A percentile compares a stretch with the other conserved stretches of the same genome.
Conservation (phyloP, 2,113 vertebrate genomes). For the Himantopus leucocephalus region DNA sequence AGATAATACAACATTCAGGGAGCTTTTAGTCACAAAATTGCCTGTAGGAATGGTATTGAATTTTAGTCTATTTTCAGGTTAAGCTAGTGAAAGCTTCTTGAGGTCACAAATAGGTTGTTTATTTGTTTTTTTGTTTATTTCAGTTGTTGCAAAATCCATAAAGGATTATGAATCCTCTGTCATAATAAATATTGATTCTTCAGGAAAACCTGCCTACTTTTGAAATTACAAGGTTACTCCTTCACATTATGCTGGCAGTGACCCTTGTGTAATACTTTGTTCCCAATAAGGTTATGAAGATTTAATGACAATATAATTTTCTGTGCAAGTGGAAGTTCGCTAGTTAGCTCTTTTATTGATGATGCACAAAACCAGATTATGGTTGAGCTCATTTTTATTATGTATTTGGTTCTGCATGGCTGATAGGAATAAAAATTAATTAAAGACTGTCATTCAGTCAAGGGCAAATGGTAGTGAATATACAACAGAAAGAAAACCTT, state of each 20-base stretch:
- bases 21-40: not conserved
- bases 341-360: not conserved
- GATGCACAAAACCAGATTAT: not conserved
- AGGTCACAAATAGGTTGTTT: not conserved
- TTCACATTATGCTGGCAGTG: not conserved
- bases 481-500: not conserved
- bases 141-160: not conserved
- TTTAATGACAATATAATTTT: not conserved
- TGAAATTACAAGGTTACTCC: not conserved
- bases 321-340: not conserved
- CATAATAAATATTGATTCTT: not conserved
- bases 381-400: not conserved
- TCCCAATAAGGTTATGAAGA: not conserved
- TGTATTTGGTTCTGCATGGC: not conserved
- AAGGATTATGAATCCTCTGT: not conserved
- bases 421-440: constrained; percentile 15
- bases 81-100: not conserved
- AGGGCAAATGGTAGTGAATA: not conserved
- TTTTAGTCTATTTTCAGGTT: not conserved
- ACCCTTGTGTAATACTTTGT: not conserved
- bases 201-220: not conserved
- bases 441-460: not conserved
- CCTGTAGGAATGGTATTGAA: not conserved
- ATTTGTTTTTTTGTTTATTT: not conserved
- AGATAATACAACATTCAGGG: not conserved